A percentile compares a stretch with the other conserved stretches of the same genome.
These are phyloP conservation scores for Excalfactoria chinensis DNA, from an alignment of 2,113 vertebrate genomes.

Conservation along the genomic window DNA sequence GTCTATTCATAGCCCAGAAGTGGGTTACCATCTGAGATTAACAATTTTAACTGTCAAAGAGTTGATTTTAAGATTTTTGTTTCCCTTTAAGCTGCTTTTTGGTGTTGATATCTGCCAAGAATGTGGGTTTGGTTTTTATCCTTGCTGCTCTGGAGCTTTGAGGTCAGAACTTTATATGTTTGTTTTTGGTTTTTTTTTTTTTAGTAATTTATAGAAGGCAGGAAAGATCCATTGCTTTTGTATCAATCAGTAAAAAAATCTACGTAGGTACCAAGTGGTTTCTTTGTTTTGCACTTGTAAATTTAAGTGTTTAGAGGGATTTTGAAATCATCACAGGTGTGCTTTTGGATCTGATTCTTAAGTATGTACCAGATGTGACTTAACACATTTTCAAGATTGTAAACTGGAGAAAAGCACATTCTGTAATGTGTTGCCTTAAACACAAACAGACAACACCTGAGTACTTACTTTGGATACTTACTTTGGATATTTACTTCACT, in stretches of 20 bases:
- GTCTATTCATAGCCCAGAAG: background rate
- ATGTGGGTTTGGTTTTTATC: background rate
- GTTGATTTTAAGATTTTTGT: background rate
- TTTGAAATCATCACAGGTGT: background rate
- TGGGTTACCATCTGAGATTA: background rate
- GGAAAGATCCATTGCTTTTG: background rate
- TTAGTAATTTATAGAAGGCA: background rate
- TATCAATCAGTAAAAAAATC: background rate
- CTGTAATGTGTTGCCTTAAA: background rate
- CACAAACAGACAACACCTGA: background rate
- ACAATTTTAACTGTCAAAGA: background rate
- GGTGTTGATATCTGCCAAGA: background rate
- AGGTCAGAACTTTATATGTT: background rate
- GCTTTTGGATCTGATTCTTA: background rate
- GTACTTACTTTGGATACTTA: background rate
- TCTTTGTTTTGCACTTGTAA: background rate
- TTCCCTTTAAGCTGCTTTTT: background rate
- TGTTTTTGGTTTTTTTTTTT: too few species aligned
- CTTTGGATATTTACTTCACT: background rate
- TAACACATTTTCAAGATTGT: background rate
- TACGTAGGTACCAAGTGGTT: background rate
- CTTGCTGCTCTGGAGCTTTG: background rate
- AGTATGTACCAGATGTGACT: background rate
- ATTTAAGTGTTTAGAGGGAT: background rate
- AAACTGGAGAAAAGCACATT: background rate